Evolutionary conservation across 2,113 vertebrate species (phyloP).

Genomic region (Ochotona princeps): DNA sequence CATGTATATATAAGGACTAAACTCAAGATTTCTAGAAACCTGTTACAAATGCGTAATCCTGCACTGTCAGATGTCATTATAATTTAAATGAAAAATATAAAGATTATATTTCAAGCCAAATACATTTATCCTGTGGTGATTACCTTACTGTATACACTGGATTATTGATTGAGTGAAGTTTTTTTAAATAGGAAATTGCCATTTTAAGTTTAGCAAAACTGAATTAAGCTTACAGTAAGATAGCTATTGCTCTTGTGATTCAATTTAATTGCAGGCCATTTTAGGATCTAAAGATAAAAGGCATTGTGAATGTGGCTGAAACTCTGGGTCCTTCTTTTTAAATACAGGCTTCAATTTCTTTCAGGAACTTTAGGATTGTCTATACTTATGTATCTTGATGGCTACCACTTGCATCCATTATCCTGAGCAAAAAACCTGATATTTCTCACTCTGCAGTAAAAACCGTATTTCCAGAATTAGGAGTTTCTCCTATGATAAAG

Average conservation of each 20-base stretch:
- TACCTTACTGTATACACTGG: background rate
- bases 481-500: background rate
- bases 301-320: background rate
- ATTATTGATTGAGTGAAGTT: conserved; percentile 12
- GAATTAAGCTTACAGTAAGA: conserved; percentile 10
- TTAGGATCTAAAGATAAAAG: background rate
- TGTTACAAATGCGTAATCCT: conserved; percentile 6
- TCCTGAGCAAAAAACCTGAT: background rate
- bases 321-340: background rate
- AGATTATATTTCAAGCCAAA: conserved; percentile 42
- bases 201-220: background rate
- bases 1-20: background rate
- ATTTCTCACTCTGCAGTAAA: background rate
- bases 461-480: background rate
- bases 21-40: conserved; percentile 4
- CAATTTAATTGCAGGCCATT: conserved; percentile 8
- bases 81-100: conserved; percentile 35
- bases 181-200: background rate
- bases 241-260: background rate
- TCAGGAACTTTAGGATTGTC: background rate
- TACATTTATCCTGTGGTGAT: background rate
- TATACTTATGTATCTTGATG: background rate
- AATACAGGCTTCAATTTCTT: background rate
- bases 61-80: background rate
- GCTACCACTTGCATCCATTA: background rate